Evolutionary conservation across 2,888 invertebrate genomes (phyloP), one percentile per base, ranked within the genome.

Genomic region (Germaria angustata): DNA sequence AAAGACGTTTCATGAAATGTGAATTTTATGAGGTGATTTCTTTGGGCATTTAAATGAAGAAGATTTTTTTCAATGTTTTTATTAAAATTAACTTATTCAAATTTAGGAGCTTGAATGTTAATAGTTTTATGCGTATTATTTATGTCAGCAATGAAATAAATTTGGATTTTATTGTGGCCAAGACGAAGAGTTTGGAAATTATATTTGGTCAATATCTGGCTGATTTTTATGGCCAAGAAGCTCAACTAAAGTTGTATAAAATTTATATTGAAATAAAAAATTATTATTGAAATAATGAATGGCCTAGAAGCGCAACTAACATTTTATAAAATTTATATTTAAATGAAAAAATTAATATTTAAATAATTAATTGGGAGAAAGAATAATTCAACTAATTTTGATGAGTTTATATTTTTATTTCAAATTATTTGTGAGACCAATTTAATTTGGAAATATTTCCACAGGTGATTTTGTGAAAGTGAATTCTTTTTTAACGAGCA

Each of bases 11-110:
- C 66, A 69, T 77, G 53, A 77, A 77, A 20, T 69, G 11, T 28
- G 41, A 44, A 17, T 44, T 77, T 77, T 77, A 77, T 53, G 68
- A 46, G 53, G 1, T 24, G 51, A 36, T 24, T 66, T 53, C 22
- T 73, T 41, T 28, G 22, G 20, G 15, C 24, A 51, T 59, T 49
- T 4, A 17, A 36, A n/a, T n/a, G 22, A 39, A 72, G 20, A n/a
- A 17, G 22, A 28, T 17, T 61, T 76, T 59, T 63, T 49, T 36
- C 32, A 61, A 44, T 36, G 39, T 53, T 69, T 69, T 61, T 53
- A 63, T 61, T 77, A 11, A 63, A 69, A 77, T 77, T 24, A 44
- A 59, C 53, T 46, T 44, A 75, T 66, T 65, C 55, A 36, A 32
- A 22, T 68, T n/a, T 28, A 49, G 71, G 34, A 36, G 34, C 4